Evolutionary conservation across 2,797 vertebrate species (phyloP).

Genomic region (Crenichthys baileyi): DNA sequence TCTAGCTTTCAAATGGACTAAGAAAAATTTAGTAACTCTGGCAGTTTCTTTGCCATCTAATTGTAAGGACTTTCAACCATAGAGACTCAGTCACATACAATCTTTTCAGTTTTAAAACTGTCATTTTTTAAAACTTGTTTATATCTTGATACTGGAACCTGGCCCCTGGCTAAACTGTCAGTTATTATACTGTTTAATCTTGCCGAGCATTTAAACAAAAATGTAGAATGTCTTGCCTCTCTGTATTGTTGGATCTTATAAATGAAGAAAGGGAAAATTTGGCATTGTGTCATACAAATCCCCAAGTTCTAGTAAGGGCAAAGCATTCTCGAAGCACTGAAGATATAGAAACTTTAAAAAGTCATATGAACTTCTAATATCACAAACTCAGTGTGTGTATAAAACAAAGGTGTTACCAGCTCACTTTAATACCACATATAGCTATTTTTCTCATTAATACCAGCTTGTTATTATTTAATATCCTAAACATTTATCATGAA

Average conservation of each 20-base stretch:
- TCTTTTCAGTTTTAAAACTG: no score
- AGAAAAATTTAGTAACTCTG: background rate
- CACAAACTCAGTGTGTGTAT: constrained; percentile 13
- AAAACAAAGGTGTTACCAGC: constrained; percentile 23
- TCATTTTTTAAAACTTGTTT: no score
- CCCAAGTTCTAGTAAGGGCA: background rate
- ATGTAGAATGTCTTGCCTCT: no score
- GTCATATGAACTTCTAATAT: background rate
- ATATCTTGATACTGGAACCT: no score
- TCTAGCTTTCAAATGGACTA: background rate
- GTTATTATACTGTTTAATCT: constrained; percentile 1
- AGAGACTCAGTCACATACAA: no score
- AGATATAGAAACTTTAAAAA: constrained; percentile 10
- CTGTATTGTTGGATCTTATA: no score
- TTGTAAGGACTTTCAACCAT: background rate
- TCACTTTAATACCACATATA: constrained; percentile 27
- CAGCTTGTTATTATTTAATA: constrained; percentile 3
- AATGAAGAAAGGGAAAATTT: no score
- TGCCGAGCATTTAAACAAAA: background rate
- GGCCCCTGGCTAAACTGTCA: background rate
- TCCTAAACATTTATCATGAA: constrained; percentile 38
- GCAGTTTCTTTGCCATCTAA: background rate
- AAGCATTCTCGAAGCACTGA: background rate
- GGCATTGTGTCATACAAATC: background rate
- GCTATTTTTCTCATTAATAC: constrained; percentile 34